Percentiles rank a stretch among this genome's conserved stretches.
These are phyloP conservation scores for Tachuris rubrigastra DNA, from an alignment of 2,113 vertebrate species.

Conservation along the genomic window DNA sequence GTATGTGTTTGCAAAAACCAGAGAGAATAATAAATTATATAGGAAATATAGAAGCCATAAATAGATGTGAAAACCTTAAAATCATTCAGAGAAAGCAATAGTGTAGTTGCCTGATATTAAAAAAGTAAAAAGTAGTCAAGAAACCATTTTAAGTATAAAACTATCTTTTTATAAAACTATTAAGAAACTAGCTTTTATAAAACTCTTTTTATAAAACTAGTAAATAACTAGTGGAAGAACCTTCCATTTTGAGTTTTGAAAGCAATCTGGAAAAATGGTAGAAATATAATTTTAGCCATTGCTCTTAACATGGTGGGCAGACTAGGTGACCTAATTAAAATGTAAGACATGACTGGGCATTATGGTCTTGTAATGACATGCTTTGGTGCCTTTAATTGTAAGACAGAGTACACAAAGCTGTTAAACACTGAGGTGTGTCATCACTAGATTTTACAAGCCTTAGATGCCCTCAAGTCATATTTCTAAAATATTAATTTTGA, in stretches of 20 bases:
- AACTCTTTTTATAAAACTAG: too few species aligned
- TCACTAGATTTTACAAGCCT: neutral
- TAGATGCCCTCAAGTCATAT: neutral
- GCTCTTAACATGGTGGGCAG: neutral
- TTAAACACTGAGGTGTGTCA: neutral
- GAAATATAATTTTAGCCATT: neutral
- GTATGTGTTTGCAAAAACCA: neutral
- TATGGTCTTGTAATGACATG: neutral
- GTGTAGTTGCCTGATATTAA: neutral
- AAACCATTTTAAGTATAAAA: neutral
- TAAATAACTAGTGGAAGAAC: neutral
- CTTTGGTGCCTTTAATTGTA: neutral
- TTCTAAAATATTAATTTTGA: slow-evolving; percentile 10
- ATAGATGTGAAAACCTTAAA: neutral
- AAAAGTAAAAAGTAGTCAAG: neutral
- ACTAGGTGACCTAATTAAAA: neutral
- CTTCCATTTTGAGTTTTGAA: neutral
- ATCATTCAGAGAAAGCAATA: neutral
- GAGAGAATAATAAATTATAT: neutral
- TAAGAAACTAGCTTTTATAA: too few species aligned
- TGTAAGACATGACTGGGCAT: neutral
- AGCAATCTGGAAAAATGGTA: neutral
- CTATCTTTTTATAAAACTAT: too few species aligned
- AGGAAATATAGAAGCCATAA: neutral
- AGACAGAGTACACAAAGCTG: neutral